phyloP scores from a whole-genome alignment of 2,888 invertebrate species.

The Thalpophila matura region DNA sequence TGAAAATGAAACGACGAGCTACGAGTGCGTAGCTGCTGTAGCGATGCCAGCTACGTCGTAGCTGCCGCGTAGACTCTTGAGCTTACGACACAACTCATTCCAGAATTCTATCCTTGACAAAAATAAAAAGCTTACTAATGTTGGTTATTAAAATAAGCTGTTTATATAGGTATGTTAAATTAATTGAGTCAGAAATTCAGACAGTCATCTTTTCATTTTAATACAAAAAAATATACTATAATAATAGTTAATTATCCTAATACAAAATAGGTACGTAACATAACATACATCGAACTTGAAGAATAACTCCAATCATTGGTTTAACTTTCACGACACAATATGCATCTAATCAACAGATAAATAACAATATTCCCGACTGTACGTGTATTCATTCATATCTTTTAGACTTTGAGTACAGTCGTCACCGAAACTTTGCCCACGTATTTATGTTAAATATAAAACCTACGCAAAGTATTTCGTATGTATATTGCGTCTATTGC shows the following conservation, averaged over 20 bases:
- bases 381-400: slow-evolving; percentile 30
- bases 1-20: too few relatives aligned
- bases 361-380: slow-evolving; percentile 24
- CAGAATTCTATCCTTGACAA: too few relatives aligned
- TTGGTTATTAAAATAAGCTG: too few relatives aligned
- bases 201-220: background rate
- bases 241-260: too few relatives aligned
- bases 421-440: slow-evolving; percentile 38
- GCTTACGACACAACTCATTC: too few relatives aligned
- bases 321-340: slow-evolving; percentile 2
- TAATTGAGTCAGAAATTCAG: background rate
- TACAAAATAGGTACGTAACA: too few relatives aligned
- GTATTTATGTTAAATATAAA: slow-evolving; percentile 57
- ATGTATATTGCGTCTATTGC: slow-evolving; percentile 44
- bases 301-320: background rate
- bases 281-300: background rate
- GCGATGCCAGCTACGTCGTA: slow-evolving; percentile 15
- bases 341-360: slow-evolving; percentile 33
- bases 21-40: slow-evolving; percentile 1
- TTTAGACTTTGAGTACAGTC: slow-evolving; percentile 35
- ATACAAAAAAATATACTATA: background rate
- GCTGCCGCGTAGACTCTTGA: slow-evolving; percentile 1
- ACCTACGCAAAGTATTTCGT: slow-evolving; percentile 41
- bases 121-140: too few relatives aligned
- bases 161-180: too few relatives aligned